Conservation (phyloP, 23 tunicate species). For the Ascidia mentula region DNA sequence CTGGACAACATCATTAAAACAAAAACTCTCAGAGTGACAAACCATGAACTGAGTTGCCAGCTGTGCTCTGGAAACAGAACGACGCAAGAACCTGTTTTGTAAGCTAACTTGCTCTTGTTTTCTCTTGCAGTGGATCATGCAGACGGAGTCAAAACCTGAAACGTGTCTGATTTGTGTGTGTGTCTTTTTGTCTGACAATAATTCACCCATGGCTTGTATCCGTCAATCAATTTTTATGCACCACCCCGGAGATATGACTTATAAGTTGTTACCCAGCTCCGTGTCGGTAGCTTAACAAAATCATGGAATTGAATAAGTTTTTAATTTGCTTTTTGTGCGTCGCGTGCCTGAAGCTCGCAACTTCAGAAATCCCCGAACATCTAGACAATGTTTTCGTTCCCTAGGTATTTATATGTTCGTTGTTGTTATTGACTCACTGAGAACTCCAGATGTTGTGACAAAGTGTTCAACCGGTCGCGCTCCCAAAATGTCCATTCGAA, state of each 20-base stretch:
- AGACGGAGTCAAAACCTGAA: slow-evolving; percentile 13
- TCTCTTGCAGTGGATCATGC: slow-evolving; percentile 20
- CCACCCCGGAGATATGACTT: background rate
- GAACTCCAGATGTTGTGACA: background rate
- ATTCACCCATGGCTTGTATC: background rate
- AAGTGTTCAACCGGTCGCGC: background rate
- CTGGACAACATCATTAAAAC: background rate
- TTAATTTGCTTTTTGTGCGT: background rate
- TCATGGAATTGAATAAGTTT: background rate
- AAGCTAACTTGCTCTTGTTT: slow-evolving; percentile 17
- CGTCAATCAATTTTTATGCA: background rate
- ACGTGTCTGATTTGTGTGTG: slow-evolving; percentile 23
- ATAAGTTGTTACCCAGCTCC: background rate
- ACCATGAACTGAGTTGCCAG: slow-evolving; percentile 12
- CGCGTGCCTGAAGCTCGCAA: background rate
- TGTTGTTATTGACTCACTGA: slow-evolving; percentile 3
- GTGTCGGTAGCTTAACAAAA: background rate
- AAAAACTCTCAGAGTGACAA: slow-evolving; percentile 5
- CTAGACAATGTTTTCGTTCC: slow-evolving; percentile 12
- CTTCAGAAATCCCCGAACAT: background rate
- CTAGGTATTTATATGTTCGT: slow-evolving; percentile 11
- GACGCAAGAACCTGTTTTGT: slow-evolving; percentile 8
- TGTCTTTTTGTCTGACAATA: slow-evolving; percentile 1
- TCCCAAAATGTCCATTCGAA: background rate
- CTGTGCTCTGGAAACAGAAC: slow-evolving; percentile 10